Evolutionary conservation across 1,140 invertebrate species (phyloP), one percentile per base, ranked within the genome.

Genomic region (Paralvinella palmiformis): DNA sequence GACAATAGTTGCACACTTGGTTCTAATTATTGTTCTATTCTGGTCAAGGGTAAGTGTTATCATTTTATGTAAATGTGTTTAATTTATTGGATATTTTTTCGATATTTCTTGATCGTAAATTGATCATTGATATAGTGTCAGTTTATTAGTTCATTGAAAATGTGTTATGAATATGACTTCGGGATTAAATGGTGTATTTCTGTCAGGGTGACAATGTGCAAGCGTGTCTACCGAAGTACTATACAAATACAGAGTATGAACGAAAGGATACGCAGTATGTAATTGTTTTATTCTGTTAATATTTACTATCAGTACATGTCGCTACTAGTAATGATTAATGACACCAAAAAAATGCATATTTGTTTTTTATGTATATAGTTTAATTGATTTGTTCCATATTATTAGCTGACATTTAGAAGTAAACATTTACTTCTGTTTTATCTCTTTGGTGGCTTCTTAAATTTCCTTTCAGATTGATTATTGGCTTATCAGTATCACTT

Each of bases 401-500:
- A 15, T 36, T 20, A 37, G 27, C 31, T 35, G 35, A 29, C 15
- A 36, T 22, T 33, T 6, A 32, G 36, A 33, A 29, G 32, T 20
- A 20, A n/a, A 20, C 48, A n/a, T n/a, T n/a, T n/a, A n/a, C n/a
- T 10, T 20, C n/a, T 10, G n/a, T 20, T 20, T 7, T 15, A 4
- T 7, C 6, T n/a, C 32, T 15, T 24, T 17, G 22, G 10, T 13
- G 15, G 7, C 10, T 53, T 41, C 63, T n/a, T n/a, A n/a, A n/a
- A n/a, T 59, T 64, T 36, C 62, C 10, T 71, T 70, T 45, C 70
- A 79, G 77, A 56, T 70, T 76, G 63, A 67, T 73, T 27, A 68
- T 77, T 57, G 78, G 72, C 5, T 57, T 79, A 17, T 72, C 72
- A 5, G 65, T 79, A 31, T 81, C 85, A 17, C 68, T 87, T 59